Evolutionary conservation across 2,113 vertebrate species (phyloP), one percentile per base, ranked within the genome.

Genomic region (Pterophyllum scalare): DNA sequence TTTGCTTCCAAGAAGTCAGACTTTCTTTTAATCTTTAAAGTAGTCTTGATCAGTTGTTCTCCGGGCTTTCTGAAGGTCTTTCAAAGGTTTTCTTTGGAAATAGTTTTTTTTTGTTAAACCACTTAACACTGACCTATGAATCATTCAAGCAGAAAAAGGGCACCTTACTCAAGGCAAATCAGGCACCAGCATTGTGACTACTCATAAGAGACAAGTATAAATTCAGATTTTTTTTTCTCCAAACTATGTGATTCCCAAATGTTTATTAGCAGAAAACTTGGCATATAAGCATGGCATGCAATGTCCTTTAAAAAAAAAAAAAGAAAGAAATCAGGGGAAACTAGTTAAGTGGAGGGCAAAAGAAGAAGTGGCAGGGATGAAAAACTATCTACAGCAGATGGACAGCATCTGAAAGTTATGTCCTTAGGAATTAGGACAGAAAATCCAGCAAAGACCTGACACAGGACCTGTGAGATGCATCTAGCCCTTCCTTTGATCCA

Each of bases 381-480:
- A 43, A 65, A 65, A 35, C n/a, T 65, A 24, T 65, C 2, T 65
- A 24, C n/a, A 24, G 12, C 61, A 24, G 20, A 15, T 40, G 0
- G 0, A 0, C 61, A 65, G 61, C 24, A n/a, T 43, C 61, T 65
- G 35, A 43, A 65, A 35, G 35, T 24, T 35, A 10, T 13, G 40
- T 65, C 10, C 59, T 61, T 14, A 24, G 22, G 22, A 58, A 14
- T 22, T 7, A 3, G 22, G 56, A 57, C 14, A 33, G 31, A 33
- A 33, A 33, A 33, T 33, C 31, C 31, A 33, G 31, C 31, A 33
- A 33, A 33, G 31, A 33, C 4, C 31, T 65, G 24, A 65, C 5
- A 65, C 40, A 0, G 4, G n/a, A 13, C 62, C 35, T 24, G 35
- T 22, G 35, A 43, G 14, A 24, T 0, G 13, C 13, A 65, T 43